Base-by-base conservation (phyloP, 2,888 invertebrate genomes). In the Pyrocoelia pectoralis region DNA sequence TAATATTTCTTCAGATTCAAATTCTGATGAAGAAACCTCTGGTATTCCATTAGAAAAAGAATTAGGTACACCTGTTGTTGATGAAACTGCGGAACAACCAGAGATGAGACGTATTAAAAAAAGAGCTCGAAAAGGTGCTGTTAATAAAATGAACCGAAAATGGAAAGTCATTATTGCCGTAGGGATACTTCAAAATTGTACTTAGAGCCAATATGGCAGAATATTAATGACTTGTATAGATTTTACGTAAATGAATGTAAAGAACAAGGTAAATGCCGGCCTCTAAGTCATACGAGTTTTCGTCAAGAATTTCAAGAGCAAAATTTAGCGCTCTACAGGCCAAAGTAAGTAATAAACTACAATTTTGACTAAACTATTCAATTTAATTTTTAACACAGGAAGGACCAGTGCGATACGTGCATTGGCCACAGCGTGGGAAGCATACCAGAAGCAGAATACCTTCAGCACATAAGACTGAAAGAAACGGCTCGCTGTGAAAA, bases 151-250 rank as follows among this genome's bases (percentile, higher is more conserved):
- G 38, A 38, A 38, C 38, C 38, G 10, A 9, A 38, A 38, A 38
- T 38, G 38, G 38, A 38, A 38, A 38, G 38, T 12, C 12, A 38
- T 38, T 38, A 2, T 38, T 38, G 38, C 38, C 38, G 38, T 38
- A 38, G 38, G 38, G 38, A 38, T 12, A 38, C 38, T 38, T 38
- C 38, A 38, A 12, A n/a, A 38, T 38, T 38, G 38, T 38, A 38
- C 38, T 38, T 38, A 38, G 12, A 38, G 38, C 12, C 38, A 38
- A 38, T 38, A 38, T 38, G 38, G 38, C 10, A 38, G 38, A 38
- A 38, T 38, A 38, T 38, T 38, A 38, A 38, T 38, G 38, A 38
- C 38, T 38, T 38, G 38, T 38, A 38, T 38, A 38, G 38, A 38
- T 38, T 38, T 38, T 38, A 38, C 38, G 38, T 38, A 3, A 38